Evolutionary conservation across 2,113 vertebrate species (phyloP).

Genomic region (Gnathonemus longibarbis): DNA sequence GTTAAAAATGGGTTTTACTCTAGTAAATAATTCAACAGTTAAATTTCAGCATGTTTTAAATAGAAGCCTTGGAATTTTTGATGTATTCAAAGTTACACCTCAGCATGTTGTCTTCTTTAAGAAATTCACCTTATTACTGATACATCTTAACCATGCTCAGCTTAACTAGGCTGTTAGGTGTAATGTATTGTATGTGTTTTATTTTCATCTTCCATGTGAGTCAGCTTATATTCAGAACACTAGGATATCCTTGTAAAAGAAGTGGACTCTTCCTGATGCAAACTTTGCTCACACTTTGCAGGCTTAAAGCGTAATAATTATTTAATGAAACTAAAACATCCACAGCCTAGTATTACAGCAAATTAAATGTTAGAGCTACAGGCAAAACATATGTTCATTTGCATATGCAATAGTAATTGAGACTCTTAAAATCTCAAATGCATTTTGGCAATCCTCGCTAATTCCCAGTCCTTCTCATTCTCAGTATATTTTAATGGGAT

Average conservation of each 20-base stretch:
- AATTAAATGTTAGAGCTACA: conserved; percentile 41
- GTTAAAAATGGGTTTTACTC: not conserved
- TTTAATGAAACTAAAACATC: conserved; percentile 53
- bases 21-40: not conserved
- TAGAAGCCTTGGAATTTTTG: conserved; percentile 27
- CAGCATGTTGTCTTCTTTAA: conserved; percentile 45
- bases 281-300: conserved; percentile 40
- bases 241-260: conserved; percentile 21
- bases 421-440: conserved; percentile 39
- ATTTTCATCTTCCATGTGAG: not conserved
- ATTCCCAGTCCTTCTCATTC: not conserved
- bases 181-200: conserved; percentile 35
- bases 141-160: conserved; percentile 33
- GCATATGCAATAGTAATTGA: conserved; percentile 46
- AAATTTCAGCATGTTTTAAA: not conserved
- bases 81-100: conserved; percentile 45
- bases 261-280: conserved; percentile 37
- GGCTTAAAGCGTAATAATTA: conserved; percentile 44
- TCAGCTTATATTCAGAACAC: not conserved
- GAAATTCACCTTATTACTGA: conserved; percentile 39
- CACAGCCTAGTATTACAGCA: conserved; percentile 34
- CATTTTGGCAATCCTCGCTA: conserved; percentile 28
- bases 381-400: conserved; percentile 55
- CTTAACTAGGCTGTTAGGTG: conserved; percentile 34
- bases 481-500: conserved; percentile 12